phyloP scores from a whole-genome alignment of 1,140 invertebrate genomes.

The Bemisia tabaci region DNA sequence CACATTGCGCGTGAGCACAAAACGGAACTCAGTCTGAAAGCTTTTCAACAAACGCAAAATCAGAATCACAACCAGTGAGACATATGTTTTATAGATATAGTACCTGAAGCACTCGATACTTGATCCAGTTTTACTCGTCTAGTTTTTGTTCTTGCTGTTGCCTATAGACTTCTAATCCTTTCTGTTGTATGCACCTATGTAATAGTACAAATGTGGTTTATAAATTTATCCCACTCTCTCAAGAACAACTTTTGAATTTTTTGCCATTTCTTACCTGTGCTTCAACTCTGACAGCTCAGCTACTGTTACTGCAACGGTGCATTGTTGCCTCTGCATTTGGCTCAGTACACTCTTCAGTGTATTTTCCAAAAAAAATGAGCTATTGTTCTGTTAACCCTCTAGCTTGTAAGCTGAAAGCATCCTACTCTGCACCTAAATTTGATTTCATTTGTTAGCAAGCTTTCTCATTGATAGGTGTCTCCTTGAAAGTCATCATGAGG shows the following conservation, averaged over 20 bases:
- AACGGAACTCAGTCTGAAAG: slow-evolving; percentile 51
- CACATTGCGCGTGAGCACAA: slow-evolving; percentile 79
- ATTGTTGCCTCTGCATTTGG: too few species aligned
- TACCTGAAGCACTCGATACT: not conserved
- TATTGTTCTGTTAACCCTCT: too few species aligned
- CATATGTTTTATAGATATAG: not conserved
- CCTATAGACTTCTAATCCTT: not conserved
- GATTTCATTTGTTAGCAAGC: too few species aligned
- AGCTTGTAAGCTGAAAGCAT: too few species aligned
- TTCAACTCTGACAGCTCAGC: too few species aligned
- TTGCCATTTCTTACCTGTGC: too few species aligned
- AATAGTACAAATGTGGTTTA: not conserved
- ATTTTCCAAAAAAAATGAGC: too few species aligned
- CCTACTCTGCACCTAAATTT: too few species aligned
- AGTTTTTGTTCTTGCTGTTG: not conserved
- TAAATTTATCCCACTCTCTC: not conserved
- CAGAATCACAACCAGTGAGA: slow-evolving; percentile 25
- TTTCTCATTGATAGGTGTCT: too few species aligned
- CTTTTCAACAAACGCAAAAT: slow-evolving; percentile 38
- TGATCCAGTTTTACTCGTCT: not conserved
- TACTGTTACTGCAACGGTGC: too few species aligned
- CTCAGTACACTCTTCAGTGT: too few species aligned
- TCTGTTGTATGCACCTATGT: not conserved
- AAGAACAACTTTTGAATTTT: not conserved
- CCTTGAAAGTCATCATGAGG: too few species aligned